Conservation (phyloP, 53 echinoderm and acorn worm species). For the Holothuria leucospilota region DNA sequence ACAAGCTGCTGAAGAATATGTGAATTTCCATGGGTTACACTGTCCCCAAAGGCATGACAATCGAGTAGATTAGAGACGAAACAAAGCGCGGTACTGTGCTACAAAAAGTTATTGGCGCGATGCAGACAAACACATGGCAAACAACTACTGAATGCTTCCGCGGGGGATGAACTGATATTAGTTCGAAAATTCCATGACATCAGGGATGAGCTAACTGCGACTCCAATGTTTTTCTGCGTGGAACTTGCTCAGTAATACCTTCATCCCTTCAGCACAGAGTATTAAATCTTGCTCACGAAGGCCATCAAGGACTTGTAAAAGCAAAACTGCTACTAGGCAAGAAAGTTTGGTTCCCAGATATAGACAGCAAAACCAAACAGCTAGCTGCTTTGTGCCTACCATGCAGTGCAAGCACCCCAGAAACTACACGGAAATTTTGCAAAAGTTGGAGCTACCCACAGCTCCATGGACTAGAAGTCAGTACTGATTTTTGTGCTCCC, state of each 20-base stretch:
- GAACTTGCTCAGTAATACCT: background rate
- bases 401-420: no score
- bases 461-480: no score
- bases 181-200: background rate
- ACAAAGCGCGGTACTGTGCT: constrained; percentile 24
- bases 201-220: background rate
- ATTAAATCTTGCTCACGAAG: background rate
- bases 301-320: background rate
- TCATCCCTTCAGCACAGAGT: background rate
- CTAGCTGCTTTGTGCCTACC: no score
- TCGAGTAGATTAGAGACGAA: constrained; percentile 28
- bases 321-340: background rate
- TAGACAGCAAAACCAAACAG: no score
- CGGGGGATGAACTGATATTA: background rate
- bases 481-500: no score
- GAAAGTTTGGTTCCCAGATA: constrained; percentile 13
- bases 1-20: constrained; percentile 46
- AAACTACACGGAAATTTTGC: no score
- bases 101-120: background rate
- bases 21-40: constrained; percentile 35
- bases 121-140: constrained; percentile 7
- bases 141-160: background rate
- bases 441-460: no score
- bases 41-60: constrained; percentile 63
- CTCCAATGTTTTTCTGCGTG: background rate